A percentile compares a stretch with the other conserved stretches of the same genome.
Evolutionary conservation across 2,113 vertebrate genomes (phyloP).

Genomic region (Amia ocellicauda): DNA sequence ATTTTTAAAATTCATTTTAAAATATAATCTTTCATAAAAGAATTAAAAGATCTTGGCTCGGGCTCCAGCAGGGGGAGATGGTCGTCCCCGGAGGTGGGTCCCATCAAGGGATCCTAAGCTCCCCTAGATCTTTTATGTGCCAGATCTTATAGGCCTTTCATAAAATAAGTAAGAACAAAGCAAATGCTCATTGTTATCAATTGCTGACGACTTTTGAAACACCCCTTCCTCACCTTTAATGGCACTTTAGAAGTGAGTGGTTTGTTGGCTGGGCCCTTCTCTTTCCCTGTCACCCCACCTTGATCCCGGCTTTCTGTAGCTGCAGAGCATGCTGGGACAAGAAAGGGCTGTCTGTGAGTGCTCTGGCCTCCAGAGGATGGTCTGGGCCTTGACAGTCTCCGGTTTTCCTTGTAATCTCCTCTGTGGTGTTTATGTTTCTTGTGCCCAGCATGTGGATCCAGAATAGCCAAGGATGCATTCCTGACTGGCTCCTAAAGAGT

Average conservation of each 20-base stretch:
- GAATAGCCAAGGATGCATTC: slow-evolving; percentile 55
- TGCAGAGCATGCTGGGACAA: slow-evolving; percentile 24
- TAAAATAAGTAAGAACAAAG: no score
- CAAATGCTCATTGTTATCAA: neutral
- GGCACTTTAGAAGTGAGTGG: slow-evolving; percentile 49
- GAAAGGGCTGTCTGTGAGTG: slow-evolving; percentile 33
- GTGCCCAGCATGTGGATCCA: slow-evolving; percentile 24
- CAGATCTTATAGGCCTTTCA: no score
- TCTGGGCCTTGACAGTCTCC: slow-evolving; percentile 44
- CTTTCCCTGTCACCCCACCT: slow-evolving; percentile 20
- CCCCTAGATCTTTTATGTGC: no score
- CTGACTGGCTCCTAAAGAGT: slow-evolving; percentile 47
- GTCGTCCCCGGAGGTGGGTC: no score
- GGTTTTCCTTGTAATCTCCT: slow-evolving; percentile 43
- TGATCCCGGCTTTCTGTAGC: slow-evolving; percentile 26
- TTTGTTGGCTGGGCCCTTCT: slow-evolving; percentile 33
- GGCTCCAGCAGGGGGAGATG: no score
- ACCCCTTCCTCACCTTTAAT: slow-evolving; percentile 55
- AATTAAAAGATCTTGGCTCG: no score
- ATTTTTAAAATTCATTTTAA: no score
- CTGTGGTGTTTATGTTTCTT: slow-evolving; percentile 38
- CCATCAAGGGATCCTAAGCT: no score
- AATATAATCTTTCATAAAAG: no score
- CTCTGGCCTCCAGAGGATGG: slow-evolving; percentile 20
- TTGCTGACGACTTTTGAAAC: no score